Percentiles rank a stretch among this genome's conserved stretches.
Conservation (phyloP, 2,888 invertebrate genomes). For the Brachypalpus laphriformis region DNA sequence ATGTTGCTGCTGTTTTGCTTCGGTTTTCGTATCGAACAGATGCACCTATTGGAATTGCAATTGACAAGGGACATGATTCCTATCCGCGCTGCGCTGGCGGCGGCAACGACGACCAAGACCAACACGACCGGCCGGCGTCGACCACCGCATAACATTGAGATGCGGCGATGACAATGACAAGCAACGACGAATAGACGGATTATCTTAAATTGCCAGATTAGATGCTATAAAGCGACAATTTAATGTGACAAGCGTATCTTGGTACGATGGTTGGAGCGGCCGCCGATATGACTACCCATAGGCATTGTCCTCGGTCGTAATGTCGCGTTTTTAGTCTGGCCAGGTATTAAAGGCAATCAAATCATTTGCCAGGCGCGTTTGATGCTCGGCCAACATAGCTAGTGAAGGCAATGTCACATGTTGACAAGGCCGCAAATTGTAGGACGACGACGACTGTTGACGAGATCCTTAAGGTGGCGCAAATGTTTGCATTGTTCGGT, state of each 20-base stretch:
- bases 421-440: conserved; percentile 74
- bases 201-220: conserved; percentile 74
- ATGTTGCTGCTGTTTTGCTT: conserved; percentile 57
- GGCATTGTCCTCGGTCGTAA: conserved; percentile 40
- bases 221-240: conserved; percentile 74
- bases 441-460: conserved; percentile 61
- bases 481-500: conserved; percentile 73
- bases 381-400: conserved; percentile 47
- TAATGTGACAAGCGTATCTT: conserved; percentile 71
- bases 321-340: conserved; percentile 45
- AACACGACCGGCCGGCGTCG: conserved; percentile 11
- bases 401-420: conserved; percentile 72
- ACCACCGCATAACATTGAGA: conserved; percentile 51
- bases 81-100: conserved; percentile 41
- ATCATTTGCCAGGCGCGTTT: conserved; percentile 70
- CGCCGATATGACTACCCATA: conserved; percentile 53
- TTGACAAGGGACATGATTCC: conserved; percentile 72
- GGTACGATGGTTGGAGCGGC: conserved; percentile 40
- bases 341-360: conserved; percentile 70
- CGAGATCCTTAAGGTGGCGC: conserved; percentile 72
- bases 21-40: conserved; percentile 61
- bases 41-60: conserved; percentile 74
- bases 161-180: conserved; percentile 72
- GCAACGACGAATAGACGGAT: conserved; percentile 72
- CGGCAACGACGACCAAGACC: background rate